These are phyloP conservation scores for Mungos mungo DNA, from an alignment of 2,113 vertebrate genomes.

Conservation along the genomic window DNA sequence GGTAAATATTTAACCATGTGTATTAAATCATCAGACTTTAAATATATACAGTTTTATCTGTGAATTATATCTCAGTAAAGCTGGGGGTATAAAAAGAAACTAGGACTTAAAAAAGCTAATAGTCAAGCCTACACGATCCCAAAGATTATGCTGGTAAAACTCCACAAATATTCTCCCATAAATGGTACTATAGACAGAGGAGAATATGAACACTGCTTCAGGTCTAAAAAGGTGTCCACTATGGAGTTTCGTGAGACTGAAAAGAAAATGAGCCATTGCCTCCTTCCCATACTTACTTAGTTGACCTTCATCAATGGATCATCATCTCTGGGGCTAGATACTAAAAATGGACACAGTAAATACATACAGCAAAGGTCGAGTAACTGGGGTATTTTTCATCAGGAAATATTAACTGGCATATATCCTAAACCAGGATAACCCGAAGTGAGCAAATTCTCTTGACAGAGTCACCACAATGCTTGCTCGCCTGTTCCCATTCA, in stretches of 20 bases:
- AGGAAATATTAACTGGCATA: neutral
- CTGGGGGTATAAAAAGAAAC: neutral
- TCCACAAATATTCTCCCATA: neutral
- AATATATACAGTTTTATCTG: neutral
- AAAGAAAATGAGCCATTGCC: neutral
- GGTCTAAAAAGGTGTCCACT: neutral
- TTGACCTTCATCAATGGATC: neutral
- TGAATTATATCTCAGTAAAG: neutral
- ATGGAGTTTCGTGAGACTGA: neutral
- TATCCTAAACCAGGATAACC: neutral
- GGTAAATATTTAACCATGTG: neutral
- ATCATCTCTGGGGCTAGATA: neutral
- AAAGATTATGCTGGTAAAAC: neutral
- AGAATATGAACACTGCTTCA: neutral
- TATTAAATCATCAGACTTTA: neutral
- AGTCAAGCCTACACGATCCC: neutral
- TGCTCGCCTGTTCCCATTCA: neutral
- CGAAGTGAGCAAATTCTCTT: neutral
- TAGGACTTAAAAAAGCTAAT: neutral
- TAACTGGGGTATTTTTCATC: neutral
- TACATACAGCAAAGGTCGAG: neutral
- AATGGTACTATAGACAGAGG: neutral
- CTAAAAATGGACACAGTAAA: neutral
- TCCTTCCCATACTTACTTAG: neutral
- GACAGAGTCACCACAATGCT: neutral